Conservation (phyloP, 2,888 invertebrate genomes). For the Polymixis lichenea region DNA sequence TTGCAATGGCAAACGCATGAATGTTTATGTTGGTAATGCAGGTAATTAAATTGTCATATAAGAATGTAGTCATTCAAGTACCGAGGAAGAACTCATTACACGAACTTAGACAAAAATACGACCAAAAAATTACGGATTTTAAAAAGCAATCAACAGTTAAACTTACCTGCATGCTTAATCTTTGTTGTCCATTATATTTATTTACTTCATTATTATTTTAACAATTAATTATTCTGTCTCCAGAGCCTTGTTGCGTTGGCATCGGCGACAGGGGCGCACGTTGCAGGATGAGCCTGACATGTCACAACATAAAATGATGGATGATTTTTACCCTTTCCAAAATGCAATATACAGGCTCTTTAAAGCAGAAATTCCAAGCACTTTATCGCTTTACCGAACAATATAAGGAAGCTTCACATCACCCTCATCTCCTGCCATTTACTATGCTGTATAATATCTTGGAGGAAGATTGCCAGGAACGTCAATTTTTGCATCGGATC, state of each 20-base stretch:
- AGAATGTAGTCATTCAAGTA: not conserved
- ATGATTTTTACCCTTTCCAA: constrained; percentile 5
- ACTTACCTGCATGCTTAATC: not conserved
- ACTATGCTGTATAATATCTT: constrained; percentile 55
- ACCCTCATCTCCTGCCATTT: constrained; percentile 39
- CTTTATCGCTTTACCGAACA: constrained; percentile 17
- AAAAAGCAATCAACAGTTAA: too few species aligned
- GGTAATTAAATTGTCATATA: not conserved
- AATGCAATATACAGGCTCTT: constrained; percentile 19
- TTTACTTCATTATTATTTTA: constrained; percentile 3
- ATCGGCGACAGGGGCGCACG: constrained; percentile 10
- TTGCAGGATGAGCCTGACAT: constrained; percentile 16
- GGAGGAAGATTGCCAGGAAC: constrained; percentile 60
- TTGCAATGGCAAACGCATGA: not conserved
- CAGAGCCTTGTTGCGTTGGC: constrained; percentile 1
- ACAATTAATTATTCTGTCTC: constrained; percentile 22
- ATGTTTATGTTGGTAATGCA: not conserved
- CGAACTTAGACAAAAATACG: not conserved
- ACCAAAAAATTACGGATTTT: not conserved
- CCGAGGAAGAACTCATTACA: not conserved
- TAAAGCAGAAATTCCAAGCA: constrained; percentile 14
- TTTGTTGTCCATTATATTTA: too few species aligned
- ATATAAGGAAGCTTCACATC: constrained; percentile 19
- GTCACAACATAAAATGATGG: constrained; percentile 11
- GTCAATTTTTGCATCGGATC: constrained; percentile 75